These are phyloP conservation scores for Pelodytes ibericus DNA, from an alignment of 2,797 vertebrate species.

Conservation along the genomic window DNA sequence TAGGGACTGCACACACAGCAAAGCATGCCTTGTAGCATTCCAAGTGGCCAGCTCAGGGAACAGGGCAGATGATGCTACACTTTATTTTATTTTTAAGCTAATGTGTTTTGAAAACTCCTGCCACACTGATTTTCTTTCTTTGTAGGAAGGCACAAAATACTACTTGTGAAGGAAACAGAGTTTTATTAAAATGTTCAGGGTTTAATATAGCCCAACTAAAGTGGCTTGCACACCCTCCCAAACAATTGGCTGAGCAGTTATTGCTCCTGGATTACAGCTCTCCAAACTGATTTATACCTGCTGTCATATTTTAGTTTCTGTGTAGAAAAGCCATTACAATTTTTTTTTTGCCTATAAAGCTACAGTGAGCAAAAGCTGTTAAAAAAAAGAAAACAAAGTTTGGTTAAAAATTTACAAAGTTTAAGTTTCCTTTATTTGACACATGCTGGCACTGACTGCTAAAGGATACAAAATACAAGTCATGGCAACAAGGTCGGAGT, in stretches of 20 bases:
- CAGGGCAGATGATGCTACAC: no score
- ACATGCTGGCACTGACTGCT: not conserved
- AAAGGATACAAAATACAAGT: not conserved
- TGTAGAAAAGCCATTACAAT: slow-evolving; percentile 24
- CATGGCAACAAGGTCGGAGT: not conserved
- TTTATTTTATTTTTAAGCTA: no score
- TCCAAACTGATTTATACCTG: slow-evolving; percentile 49
- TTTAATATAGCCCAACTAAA: slow-evolving; percentile 23
- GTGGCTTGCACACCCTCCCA: slow-evolving; percentile 32
- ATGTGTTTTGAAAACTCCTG: no score
- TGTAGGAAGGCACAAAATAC: no score
- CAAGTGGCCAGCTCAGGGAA: no score
- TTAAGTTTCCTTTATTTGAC: not conserved
- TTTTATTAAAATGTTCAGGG: slow-evolving; percentile 28
- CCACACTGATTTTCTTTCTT: no score
- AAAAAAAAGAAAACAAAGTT: no score
- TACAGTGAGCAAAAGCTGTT: not conserved
- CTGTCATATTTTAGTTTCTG: slow-evolving; percentile 18
- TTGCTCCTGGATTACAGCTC: slow-evolving; percentile 8
- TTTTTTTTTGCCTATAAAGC: slow-evolving; percentile 20
- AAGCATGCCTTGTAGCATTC: no score
- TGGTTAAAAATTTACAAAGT: no score
- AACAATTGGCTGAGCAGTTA: slow-evolving; percentile 14
- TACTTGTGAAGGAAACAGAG: not conserved
- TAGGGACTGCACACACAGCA: no score